Evolutionary conservation across 2,113 vertebrate species (phyloP), one percentile per base, ranked within the genome.

Genomic region (Podarcis raffonei): DNA sequence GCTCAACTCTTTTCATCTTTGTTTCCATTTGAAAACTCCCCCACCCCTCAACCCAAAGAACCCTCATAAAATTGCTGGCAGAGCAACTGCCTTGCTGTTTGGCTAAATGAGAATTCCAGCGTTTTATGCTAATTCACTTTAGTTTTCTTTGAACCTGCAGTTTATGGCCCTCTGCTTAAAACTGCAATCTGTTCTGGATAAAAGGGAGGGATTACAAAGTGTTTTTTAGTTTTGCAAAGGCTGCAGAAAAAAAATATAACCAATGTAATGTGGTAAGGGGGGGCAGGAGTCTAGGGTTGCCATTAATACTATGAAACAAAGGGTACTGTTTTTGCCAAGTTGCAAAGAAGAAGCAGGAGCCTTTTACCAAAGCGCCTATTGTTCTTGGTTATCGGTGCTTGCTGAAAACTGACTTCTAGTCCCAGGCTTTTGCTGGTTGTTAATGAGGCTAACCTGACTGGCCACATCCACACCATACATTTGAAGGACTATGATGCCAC

Each of bases 61-160:
- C 71, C 39, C 72, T 95, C 95, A 94, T 95, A 95, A 95, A 96
- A 93, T 87, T 94, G 96, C 94, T 95, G 96, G 96, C 96, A 96
- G 95, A 96, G 93, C 89, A 22, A 95, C 95, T 94, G 96, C 95
- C 95, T 95, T 89, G 95, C 96, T 94, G 95, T 96, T 96, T 93
- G 94, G 94, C 93, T 95, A 96, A 96, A 97, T 96, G 96, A 96
- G 95, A 96, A 97, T 96, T 96, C 96, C 97, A 96, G 97, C 96
- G n/a, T 96, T 97, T 97, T 96, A 97, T 97, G 97, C 95, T 97
- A 96, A 97, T 97, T 95, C 53, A 78, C 91, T 95, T 96, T 95
- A 96, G 96, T 96, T 96, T 97, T 96, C 96, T 97, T 97, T 97
- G 96, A 97, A 97, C 96, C 96, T 96, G 92, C 96, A 94, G 93